Evolutionary conservation across 2,888 invertebrate genomes (phyloP).

Genomic region (Melangyna quadrimaculata): DNA sequence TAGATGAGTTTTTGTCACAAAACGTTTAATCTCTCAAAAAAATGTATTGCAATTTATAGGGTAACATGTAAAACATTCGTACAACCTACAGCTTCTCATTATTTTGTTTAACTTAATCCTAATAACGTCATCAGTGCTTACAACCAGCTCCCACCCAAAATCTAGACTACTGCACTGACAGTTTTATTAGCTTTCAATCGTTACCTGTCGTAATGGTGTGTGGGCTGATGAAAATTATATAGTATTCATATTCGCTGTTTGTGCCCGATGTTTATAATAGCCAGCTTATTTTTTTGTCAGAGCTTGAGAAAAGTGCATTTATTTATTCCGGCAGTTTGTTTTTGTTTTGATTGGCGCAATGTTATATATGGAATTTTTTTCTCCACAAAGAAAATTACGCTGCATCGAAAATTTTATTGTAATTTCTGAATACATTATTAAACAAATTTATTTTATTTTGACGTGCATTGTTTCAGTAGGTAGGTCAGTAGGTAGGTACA

Average conservation of each 20-base stretch:
- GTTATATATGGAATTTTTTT: not conserved
- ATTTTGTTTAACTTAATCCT: not conserved
- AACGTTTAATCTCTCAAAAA: not conserved
- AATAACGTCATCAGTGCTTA: slow-evolving; percentile 44
- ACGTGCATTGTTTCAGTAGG: slow-evolving; percentile 38
- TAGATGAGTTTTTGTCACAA: too few species aligned
- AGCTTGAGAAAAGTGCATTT: slow-evolving; percentile 23
- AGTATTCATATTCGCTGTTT: slow-evolving; percentile 15
- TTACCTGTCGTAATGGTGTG: slow-evolving; percentile 50
- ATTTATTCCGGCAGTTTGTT: slow-evolving; percentile 44
- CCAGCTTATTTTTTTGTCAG: not conserved
- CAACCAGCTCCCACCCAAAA: slow-evolving; percentile 24
- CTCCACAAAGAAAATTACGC: slow-evolving; percentile 27
- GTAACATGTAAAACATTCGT: not conserved
- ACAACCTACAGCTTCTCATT: not conserved
- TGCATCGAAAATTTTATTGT: slow-evolving; percentile 23
- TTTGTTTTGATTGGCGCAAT: slow-evolving; percentile 65
- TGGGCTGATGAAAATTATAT: slow-evolving; percentile 47
- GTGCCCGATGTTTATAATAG: not conserved
- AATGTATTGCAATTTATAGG: not conserved
- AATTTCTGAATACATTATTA: slow-evolving; percentile 39
- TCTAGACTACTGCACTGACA: slow-evolving; percentile 51
- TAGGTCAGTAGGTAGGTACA: not conserved
- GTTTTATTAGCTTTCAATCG: slow-evolving; percentile 58
- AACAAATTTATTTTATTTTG: slow-evolving; percentile 33